Evolutionary conservation across 2,888 invertebrate species (phyloP), one percentile per base, ranked within the genome.

Genomic region (Polydrusus pterygomalis): DNA sequence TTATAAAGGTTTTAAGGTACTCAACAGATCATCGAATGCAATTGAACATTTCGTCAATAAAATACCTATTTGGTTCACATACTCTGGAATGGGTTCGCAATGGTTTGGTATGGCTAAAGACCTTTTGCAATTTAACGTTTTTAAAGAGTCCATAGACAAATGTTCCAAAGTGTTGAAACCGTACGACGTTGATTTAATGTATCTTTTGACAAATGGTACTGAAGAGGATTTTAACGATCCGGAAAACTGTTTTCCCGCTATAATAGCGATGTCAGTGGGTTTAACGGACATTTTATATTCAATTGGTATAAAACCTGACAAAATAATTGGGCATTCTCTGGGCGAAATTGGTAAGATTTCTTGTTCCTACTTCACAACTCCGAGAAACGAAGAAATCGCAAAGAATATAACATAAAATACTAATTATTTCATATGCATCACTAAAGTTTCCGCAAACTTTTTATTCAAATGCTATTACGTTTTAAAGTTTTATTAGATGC

Each of bases 321-420:
- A 97, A 68, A 96, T 98, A 84, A 90, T 98, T 68, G 98, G 98
- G 0, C 98, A 98, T 88, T 97, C 97, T 58, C 94, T 95, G 9
- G 96, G 96, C 17, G 96, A 96, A 88, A 89, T 95, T 81, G 93
- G 54, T 54, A 30, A 11, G 51, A 49, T 49, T 49, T 49, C 6
- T 1, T 9, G 40, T 40, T 1, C 40, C 40, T n/a, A 43, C n/a
- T 43, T n/a, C 13, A 9, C 10, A 13, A 7, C 1, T 34, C 34
- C 2, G 34, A 2, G 8, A 9, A 10, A 30, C n/a, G n/a, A n/a
- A 25, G 5, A 25, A 25, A 25, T 25, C 25, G 25, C 25, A 25
- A 25, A 5, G 25, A 25, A 25, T 3, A 25, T 25, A n/a, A n/a
- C n/a, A n/a, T n/a, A n/a, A n/a, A n/a, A n/a, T n/a, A n/a, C n/a